Evolutionary conservation across 2,888 invertebrate species (phyloP).

Genomic region (Lomographa bimaculata): DNA sequence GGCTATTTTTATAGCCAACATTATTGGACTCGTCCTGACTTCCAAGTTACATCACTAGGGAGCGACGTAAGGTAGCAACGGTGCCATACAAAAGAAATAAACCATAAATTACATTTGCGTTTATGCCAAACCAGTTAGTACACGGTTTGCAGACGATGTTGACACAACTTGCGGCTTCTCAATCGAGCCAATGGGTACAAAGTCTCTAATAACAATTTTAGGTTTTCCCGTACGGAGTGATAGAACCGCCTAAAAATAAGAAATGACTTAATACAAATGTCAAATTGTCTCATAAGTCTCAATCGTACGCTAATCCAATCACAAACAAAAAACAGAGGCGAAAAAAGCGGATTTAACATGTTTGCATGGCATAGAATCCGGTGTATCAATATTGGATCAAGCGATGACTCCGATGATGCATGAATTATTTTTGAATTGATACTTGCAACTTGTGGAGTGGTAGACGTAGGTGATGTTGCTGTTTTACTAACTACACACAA

Average conservation of each 20-base stretch:
- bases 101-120: slow-evolving; percentile 18
- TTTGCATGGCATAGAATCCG: slow-evolving; percentile 65
- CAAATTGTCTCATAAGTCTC: slow-evolving; percentile 77
- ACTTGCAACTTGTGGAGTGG: slow-evolving; percentile 22
- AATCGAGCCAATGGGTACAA: slow-evolving; percentile 33
- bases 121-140: slow-evolving; percentile 24
- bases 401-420: slow-evolving; percentile 48
- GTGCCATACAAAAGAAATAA: slow-evolving; percentile 22
- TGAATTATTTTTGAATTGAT: slow-evolving; percentile 38
- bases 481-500: too few relatives aligned
- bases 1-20: slow-evolving; percentile 28
- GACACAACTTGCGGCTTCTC: slow-evolving; percentile 23
- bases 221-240: slow-evolving; percentile 61
- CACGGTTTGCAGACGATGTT: slow-evolving; percentile 22
- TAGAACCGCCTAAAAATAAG: slow-evolving; percentile 69
- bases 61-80: slow-evolving; percentile 26
- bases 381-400: slow-evolving; percentile 67
- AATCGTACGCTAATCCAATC: slow-evolving; percentile 77
- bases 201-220: slow-evolving; percentile 44
- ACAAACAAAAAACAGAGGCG: slow-evolving; percentile 66
- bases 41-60: slow-evolving; percentile 12
- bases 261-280: slow-evolving; percentile 71
- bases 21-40: slow-evolving; percentile 12
- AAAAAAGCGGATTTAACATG: slow-evolving; percentile 77
- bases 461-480: slow-evolving; percentile 11